Conservation (phyloP, 2,888 invertebrate genomes). For the Trachelus troglodyta region DNA sequence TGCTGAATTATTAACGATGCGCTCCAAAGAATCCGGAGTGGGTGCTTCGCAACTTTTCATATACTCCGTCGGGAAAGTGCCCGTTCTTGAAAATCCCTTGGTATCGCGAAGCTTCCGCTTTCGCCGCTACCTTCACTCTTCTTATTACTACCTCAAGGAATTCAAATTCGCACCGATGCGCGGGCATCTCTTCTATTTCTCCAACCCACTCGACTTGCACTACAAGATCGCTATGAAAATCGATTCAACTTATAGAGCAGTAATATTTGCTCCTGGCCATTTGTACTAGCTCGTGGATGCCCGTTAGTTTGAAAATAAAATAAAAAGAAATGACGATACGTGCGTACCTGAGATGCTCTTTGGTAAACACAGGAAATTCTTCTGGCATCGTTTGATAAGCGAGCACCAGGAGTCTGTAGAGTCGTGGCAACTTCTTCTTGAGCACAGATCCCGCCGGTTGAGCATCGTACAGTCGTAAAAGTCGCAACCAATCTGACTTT, state of each 20-base stretch:
- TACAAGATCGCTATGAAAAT: not conserved
- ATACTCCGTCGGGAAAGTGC: constrained; percentile 6
- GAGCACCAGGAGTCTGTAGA: constrained; percentile 38
- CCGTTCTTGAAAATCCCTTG: not conserved
- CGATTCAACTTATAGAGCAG: not conserved
- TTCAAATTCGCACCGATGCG: not conserved
- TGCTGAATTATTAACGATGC: constrained; percentile 36
- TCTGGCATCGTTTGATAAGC: constrained; percentile 29
- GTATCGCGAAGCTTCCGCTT: not conserved
- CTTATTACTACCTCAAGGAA: not conserved
- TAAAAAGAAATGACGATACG: not conserved
- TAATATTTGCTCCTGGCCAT: not conserved
- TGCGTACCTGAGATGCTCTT: not conserved
- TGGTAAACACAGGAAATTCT: not conserved
- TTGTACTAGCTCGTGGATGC: not conserved
- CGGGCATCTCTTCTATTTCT: not conserved
- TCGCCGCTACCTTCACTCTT: not conserved
- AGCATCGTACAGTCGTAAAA: constrained; percentile 33
- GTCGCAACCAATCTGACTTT: constrained; percentile 45
- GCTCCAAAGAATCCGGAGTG: constrained; percentile 11
- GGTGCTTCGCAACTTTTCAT: constrained; percentile 18
- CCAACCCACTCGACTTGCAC: not conserved
- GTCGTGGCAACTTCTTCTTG: constrained; percentile 34
- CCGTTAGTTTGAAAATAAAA: not conserved
- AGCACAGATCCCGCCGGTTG: constrained; percentile 38